Conservation (phyloP, 2,797 vertebrate species). For the Anomalospiza imberbis region DNA sequence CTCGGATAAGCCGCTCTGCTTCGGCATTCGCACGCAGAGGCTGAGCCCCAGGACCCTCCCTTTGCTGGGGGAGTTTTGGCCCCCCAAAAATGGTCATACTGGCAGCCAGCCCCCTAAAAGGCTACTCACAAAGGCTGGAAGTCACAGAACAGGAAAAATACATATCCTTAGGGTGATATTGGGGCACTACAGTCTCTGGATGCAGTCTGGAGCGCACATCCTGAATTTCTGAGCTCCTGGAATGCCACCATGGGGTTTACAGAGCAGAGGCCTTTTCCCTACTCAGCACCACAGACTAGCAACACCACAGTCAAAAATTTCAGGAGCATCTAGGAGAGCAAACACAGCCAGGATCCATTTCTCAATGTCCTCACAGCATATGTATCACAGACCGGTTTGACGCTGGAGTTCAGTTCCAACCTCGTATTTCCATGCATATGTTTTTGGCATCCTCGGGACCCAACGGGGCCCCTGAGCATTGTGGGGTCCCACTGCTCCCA, state of each 20-base stretch:
- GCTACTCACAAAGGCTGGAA: neutral
- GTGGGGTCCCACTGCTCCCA: fast-evolving
- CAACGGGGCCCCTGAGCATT: fast-evolving
- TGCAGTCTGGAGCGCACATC: neutral
- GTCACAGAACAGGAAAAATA: fast-evolving
- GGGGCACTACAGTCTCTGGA: neutral
- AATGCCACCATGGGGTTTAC: neutral
- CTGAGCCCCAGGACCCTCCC: neutral
- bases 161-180: neutral
- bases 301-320: neutral
- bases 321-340: neutral
- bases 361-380: fast-evolving
- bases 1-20: neutral
- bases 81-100: neutral
- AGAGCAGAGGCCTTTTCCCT: neutral
- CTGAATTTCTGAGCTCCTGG: neutral
- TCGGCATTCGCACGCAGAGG: neutral
- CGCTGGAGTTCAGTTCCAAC: fast-evolving
- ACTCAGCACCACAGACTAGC: neutral
- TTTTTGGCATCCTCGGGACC: neutral
- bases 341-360: neutral
- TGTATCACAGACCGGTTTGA: fast-evolving
- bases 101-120: neutral
- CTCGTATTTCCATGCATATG: fast-evolving
- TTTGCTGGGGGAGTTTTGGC: neutral